Base-by-base conservation (phyloP, 2,113 vertebrate genomes). In the Formicarius rufipectus region DNA sequence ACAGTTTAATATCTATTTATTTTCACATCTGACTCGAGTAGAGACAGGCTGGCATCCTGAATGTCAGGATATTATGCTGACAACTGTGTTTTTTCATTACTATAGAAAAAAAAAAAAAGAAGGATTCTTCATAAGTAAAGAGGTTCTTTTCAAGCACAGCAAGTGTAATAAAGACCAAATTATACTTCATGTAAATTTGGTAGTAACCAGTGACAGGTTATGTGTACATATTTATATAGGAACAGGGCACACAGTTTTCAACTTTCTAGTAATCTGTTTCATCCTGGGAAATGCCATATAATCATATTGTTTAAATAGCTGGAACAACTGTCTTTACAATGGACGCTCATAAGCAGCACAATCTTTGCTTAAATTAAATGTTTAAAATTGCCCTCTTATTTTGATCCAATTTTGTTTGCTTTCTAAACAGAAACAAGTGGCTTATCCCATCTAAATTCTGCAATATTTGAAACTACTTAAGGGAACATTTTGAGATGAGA, bases 1-100 rank as follows among this genome's bases (percentile, higher is more conserved):
- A 98, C 98, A 98, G 98, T 97, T 98, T 98, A 98, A 98, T 98
- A 98, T 98, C 98, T 98, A 98, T 98, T 98, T 98, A 98, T 98
- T 98, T 98, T 98, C 98, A 98, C 98, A 98, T 98, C 98, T 98
- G 98, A 98, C 98, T 98, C 97, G 89, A 97, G 97, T 97, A 97
- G 96, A 98, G 97, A 98, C 97, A 98, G 97, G 96, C 96, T 98
- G 97, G 97, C 96, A 97, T 98, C 97, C 97, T 97, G 97, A 98
- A 98, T 98, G 97, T 98, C 98, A 97, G 97, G 96, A 97, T 97
- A 98, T 97, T 98, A 98, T 97, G 97, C 97, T 98, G 98, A 98
- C 97, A 98, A 98, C 97, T 97, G 92, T 97, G 97, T 96, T 98
- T 96, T 97, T 96, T 84, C 94, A 97, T 97, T 96, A 68, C 97